phyloP scores from a whole-genome alignment of 2,113 vertebrate species.

The Neolamprologus brichardi region DNA sequence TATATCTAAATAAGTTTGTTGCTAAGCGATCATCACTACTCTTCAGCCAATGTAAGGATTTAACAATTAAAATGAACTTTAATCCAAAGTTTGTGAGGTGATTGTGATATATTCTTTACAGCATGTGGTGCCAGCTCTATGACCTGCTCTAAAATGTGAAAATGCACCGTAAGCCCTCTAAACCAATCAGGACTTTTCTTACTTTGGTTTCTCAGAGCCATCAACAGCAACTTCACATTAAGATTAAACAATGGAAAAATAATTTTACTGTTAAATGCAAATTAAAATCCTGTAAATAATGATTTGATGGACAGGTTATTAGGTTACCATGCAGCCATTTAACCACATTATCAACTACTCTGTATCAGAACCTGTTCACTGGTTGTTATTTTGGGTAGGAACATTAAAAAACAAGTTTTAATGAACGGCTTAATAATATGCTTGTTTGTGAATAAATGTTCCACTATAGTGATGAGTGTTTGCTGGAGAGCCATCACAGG shows the following conservation, averaged over 20 bases:
- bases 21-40: not conserved
- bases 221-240: not conserved
- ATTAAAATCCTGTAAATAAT: not conserved
- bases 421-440: not conserved
- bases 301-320: not conserved
- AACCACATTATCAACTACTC: not conserved
- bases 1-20: not conserved
- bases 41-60: not conserved
- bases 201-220: not conserved
- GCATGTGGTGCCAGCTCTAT: not conserved
- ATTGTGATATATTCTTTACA: not conserved
- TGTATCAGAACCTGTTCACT: not conserved
- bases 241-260: not conserved
- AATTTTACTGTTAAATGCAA: not conserved
- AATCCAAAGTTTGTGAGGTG: not conserved
- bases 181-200: not conserved
- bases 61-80: not conserved
- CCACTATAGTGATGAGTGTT: constrained; percentile 11
- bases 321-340: not conserved
- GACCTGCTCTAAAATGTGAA: not conserved
- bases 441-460: constrained; percentile 37
- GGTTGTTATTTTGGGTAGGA: not conserved
- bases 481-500: constrained; percentile 37
- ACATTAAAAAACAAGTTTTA: not conserved
- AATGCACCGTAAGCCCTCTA: not conserved